Percentiles rank a stretch among this genome's conserved stretches.
Conservation (phyloP, 1,140 invertebrate species). For the Holotrichia oblita region DNA sequence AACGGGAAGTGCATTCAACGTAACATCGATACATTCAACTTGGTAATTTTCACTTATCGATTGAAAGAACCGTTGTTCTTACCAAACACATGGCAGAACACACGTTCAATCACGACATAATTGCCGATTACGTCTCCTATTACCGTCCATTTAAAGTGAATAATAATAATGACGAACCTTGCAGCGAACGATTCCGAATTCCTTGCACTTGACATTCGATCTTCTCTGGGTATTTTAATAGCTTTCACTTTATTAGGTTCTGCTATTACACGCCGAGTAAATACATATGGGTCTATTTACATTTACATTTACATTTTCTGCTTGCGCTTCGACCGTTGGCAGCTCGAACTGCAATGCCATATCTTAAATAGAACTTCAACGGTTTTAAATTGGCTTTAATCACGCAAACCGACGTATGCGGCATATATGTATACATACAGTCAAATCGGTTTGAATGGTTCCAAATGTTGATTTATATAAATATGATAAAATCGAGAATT, state of each 20-base stretch:
- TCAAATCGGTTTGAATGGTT: no score
- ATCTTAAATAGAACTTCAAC: neutral
- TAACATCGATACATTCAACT: neutral
- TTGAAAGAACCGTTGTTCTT: constrained; percentile 7
- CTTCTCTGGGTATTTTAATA: constrained; percentile 25
- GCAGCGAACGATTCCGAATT: constrained; percentile 11
- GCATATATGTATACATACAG: no score
- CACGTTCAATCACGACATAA: neutral
- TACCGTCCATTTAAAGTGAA: constrained; percentile 30
- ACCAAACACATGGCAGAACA: neutral
- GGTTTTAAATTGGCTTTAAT: constrained; percentile 13
- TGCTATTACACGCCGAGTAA: constrained; percentile 18
- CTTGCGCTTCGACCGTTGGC: neutral
- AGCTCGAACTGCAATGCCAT: neutral
- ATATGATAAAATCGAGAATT: no score
- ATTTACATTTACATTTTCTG: neutral
- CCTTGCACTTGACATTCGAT: constrained; percentile 34
- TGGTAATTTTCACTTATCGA: neutral
- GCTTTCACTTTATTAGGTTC: constrained; percentile 35
- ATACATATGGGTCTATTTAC: constrained; percentile 2
- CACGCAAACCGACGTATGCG: neutral
- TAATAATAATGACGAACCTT: constrained; percentile 1
- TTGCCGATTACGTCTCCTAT: constrained; percentile 29
- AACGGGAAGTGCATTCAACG: neutral
- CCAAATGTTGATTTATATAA: no score